These are phyloP conservation scores for Bimastos eiseni DNA, from an alignment of 2,888 invertebrate species.

Conservation along the genomic window DNA sequence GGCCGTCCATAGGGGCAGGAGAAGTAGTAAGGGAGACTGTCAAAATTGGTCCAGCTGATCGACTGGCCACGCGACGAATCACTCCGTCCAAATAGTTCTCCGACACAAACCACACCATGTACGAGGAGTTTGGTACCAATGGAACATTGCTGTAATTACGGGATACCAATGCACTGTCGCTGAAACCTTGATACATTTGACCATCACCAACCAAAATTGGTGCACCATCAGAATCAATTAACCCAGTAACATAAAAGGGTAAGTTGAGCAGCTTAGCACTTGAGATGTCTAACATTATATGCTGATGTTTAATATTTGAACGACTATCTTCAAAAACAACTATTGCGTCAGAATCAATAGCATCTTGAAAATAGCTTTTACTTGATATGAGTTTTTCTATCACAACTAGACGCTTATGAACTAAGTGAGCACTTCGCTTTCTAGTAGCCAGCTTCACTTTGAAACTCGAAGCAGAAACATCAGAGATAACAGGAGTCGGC, in stretches of 20 bases:
- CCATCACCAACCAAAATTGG: neutral
- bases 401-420: neutral
- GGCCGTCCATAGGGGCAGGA: neutral
- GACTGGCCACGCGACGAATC: conserved; percentile 68
- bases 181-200: too few relatives aligned
- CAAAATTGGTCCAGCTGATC: neutral
- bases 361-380: neutral
- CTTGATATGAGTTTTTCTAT: neutral
- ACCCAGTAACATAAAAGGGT: neutral
- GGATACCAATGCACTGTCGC: neutral
- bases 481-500: neutral
- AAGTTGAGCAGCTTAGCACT: neutral
- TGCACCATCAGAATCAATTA: neutral
- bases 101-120: conserved; percentile 74
- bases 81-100: conserved; percentile 72
- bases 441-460: neutral
- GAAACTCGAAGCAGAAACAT: neutral
- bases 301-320: neutral
- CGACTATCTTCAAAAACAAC: neutral
- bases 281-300: neutral
- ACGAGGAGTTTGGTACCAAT: conserved; percentile 68
- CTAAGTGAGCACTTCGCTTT: neutral
- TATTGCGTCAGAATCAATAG: neutral
- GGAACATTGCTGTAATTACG: conserved; percentile 74
- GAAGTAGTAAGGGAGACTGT: neutral